Conservation (phyloP, 2,113 vertebrate genomes). For the Heteronetta atricapilla region DNA sequence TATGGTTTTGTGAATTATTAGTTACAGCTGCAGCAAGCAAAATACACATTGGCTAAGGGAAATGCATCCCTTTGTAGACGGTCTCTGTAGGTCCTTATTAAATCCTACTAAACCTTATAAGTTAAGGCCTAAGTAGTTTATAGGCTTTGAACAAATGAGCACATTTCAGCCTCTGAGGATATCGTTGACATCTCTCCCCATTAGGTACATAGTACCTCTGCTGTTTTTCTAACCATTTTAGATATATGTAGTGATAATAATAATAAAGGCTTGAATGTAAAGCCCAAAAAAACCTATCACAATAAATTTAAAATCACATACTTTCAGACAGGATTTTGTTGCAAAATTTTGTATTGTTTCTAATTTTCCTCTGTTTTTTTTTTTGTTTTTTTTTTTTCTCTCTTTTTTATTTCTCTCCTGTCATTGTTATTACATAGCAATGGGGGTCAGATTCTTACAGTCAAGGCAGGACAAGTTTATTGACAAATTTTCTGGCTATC, state of each 20-base stretch:
- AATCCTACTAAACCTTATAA: neutral
- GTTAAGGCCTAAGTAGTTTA: neutral
- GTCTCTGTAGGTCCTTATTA: neutral
- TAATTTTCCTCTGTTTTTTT: neutral
- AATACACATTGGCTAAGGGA: neutral
- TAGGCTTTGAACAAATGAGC: neutral
- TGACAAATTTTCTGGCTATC: neutral
- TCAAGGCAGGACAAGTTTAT: neutral
- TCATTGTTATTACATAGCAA: neutral
- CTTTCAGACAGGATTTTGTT: neutral
- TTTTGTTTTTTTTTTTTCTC: neutral
- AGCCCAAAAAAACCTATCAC: neutral
- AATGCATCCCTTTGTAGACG: neutral
- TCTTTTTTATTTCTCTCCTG: too few relatives aligned
- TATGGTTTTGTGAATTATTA: conserved; percentile 59
- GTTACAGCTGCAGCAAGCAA: conserved; percentile 52
- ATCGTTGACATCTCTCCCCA: neutral
- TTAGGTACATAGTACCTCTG: neutral
- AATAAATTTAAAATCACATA: neutral
- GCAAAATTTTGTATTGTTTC: neutral
- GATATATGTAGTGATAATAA: neutral
- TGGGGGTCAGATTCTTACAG: neutral
- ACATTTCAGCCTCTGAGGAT: neutral
- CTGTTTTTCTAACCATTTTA: neutral
- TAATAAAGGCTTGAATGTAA: neutral